These are phyloP conservation scores for Athrips mouffetella DNA, from an alignment of 2,888 invertebrate species.

Conservation along the genomic window DNA sequence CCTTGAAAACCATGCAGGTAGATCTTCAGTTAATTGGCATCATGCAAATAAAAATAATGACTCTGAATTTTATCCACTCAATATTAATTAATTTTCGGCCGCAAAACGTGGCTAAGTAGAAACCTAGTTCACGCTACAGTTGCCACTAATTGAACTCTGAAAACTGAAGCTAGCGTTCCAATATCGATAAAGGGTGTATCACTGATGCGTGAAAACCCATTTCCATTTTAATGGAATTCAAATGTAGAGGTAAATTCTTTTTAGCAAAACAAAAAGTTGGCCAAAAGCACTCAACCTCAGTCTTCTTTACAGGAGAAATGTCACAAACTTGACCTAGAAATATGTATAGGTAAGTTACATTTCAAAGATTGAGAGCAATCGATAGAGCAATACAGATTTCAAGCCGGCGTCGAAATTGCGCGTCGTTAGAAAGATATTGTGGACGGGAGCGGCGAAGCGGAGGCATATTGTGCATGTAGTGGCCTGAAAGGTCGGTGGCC, in stretches of 20 bases:
- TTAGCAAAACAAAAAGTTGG: background rate
- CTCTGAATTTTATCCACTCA: background rate
- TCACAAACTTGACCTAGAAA: too few species aligned
- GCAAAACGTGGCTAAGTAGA: slow-evolving; percentile 27
- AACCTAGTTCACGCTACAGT: slow-evolving; percentile 41
- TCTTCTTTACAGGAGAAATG: too few species aligned
- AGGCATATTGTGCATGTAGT: slow-evolving; percentile 18
- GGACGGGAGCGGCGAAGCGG: slow-evolving; percentile 11
- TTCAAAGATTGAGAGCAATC: too few species aligned
- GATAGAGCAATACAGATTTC: background rate
- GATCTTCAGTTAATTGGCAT: slow-evolving; percentile 1
- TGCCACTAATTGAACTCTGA: slow-evolving; percentile 45
- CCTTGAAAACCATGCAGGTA: background rate
- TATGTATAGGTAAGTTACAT: too few species aligned
- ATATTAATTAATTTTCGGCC: slow-evolving; percentile 21
- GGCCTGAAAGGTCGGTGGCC: slow-evolving; percentile 21
- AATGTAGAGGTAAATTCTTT: background rate
- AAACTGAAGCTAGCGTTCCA: slow-evolving; percentile 30
- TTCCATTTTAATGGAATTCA: slow-evolving; percentile 21
- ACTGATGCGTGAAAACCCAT: slow-evolving; percentile 29
- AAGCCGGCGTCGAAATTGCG: slow-evolving; percentile 1
- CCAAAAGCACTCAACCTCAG: background rate
- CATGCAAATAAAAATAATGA: slow-evolving; percentile 1
- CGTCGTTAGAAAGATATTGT: slow-evolving; percentile 6
- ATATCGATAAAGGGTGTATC: slow-evolving; percentile 28